A percentile compares a stretch with the other conserved stretches of the same genome.
Evolutionary conservation across 1,140 invertebrate genomes (phyloP).

Genomic region (Ips nitidus): DNA sequence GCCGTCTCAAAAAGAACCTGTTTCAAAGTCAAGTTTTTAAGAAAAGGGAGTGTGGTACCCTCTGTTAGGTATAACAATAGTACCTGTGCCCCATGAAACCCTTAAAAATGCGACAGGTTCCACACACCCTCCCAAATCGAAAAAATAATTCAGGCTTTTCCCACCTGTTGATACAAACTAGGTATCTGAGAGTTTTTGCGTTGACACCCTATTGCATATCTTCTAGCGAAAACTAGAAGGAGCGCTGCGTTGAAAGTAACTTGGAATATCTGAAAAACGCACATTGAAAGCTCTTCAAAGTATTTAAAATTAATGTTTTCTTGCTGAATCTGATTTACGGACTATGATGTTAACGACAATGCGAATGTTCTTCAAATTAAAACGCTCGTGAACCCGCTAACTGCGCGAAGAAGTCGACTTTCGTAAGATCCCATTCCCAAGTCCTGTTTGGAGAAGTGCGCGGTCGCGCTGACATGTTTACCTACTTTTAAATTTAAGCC

Average conservation of each 20-base stretch:
- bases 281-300: too few relatives aligned
- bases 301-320: too few relatives aligned
- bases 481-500: constrained; percentile 26
- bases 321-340: too few relatives aligned
- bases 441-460: constrained; percentile 27
- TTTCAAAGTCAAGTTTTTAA: constrained; percentile 7
- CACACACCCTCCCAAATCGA: constrained; percentile 3
- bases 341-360: background rate
- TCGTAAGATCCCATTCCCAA: constrained; percentile 31
- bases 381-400: background rate
- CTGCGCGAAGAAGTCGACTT: constrained; percentile 17
- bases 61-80: constrained; percentile 16
- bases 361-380: background rate
- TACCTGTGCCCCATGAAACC: constrained; percentile 21
- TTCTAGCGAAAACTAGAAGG: background rate
- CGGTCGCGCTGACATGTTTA: constrained; percentile 27
- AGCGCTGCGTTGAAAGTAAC: background rate
- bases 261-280: too few relatives aligned
- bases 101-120: constrained; percentile 12
- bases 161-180: constrained; percentile 19
- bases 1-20: too few relatives aligned
- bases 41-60: background rate
- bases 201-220: background rate
- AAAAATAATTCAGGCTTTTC: constrained; percentile 5
- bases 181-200: constrained; percentile 11